Base-by-base conservation (phyloP, 2,888 invertebrate species). In the Caenorhabditis wallacei region DNA sequence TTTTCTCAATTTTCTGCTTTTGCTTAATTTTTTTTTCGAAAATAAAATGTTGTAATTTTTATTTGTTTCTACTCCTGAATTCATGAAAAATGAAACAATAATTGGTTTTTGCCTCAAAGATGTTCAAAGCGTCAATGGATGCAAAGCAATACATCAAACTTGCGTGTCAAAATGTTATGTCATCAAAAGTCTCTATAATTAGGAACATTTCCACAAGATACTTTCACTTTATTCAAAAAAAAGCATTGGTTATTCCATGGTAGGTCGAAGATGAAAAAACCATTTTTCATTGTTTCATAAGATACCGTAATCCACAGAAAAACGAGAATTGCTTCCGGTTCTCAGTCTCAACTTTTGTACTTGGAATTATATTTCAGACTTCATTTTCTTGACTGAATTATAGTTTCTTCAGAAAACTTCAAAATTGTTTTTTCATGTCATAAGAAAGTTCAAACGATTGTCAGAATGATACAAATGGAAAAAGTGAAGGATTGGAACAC, bases 1-100 rank as follows among this genome's bases (percentile, higher is more conserved):
- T 56, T 48, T 30, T 54, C 37, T 22, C 10, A 37, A 37, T 8
- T 30, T 57, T 18, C n/a, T 57, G 35, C 16, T 54, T 43, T 63
- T n/a, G n/a, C n/a, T 40, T 40, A 2, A 53, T 56, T 54, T 46
- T 16, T 54, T 43, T 26, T 53, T 61, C 43, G 13, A 30, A 53
- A n/a, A 2, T n/a, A 64, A 64, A 8, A 35, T 46, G 57, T 20
- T 43, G 26, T 18, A n/a, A 30, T 37, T 22, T 40, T 20, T 40
- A 4, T 59, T 20, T 48, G n/a, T n/a, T 48, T 48, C 40, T 8
- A 13, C 4, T 40, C 16, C 3, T 8, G 8, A 3, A 5, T 30
- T 30, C 30, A 30, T 30, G 30, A 30, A 5, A 30, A n/a, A 37
- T 37, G 37, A 7, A 43, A 43, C 43, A 10, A 43, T 8, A 43